Conservation (phyloP, 2,113 vertebrate species). For the Microcebus ravelobensis region DNA sequence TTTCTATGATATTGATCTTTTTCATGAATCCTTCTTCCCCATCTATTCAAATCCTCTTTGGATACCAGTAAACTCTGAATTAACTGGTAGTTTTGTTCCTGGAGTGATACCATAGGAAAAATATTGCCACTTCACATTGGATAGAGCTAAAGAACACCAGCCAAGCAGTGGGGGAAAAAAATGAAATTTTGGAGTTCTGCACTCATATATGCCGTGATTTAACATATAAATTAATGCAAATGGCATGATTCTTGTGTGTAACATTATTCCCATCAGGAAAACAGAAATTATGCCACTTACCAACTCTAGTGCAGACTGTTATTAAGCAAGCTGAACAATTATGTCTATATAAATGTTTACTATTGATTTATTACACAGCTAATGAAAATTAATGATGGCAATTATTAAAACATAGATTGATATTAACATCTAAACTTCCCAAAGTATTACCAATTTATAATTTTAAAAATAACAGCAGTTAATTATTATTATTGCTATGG, state of each 20-base stretch:
- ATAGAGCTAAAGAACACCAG: not conserved
- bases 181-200: not conserved
- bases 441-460: slow-evolving; percentile 65
- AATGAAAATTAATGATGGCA: slow-evolving; percentile 63
- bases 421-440: slow-evolving; percentile 62
- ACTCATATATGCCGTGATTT: not conserved
- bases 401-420: slow-evolving; percentile 69
- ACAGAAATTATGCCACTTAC: slow-evolving; percentile 39
- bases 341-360: slow-evolving; percentile 6
- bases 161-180: not conserved
- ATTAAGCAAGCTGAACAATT: slow-evolving; percentile 41
- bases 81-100: not conserved
- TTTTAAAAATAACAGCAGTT: slow-evolving; percentile 66
- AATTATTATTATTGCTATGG: slow-evolving; percentile 57
- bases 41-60: not conserved
- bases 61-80: not conserved
- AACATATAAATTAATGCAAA: not conserved
- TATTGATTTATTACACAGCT: slow-evolving; percentile 52
- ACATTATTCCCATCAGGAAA: slow-evolving; percentile 30
- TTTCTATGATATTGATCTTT: slow-evolving; percentile 13
- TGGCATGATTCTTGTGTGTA: not conserved
- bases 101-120: not conserved
- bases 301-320: not conserved
- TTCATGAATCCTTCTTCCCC: not conserved
- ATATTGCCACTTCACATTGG: not conserved